Evolutionary conservation across 2,797 vertebrate genomes (phyloP).

Genomic region (Onychomys leucogaster): DNA sequence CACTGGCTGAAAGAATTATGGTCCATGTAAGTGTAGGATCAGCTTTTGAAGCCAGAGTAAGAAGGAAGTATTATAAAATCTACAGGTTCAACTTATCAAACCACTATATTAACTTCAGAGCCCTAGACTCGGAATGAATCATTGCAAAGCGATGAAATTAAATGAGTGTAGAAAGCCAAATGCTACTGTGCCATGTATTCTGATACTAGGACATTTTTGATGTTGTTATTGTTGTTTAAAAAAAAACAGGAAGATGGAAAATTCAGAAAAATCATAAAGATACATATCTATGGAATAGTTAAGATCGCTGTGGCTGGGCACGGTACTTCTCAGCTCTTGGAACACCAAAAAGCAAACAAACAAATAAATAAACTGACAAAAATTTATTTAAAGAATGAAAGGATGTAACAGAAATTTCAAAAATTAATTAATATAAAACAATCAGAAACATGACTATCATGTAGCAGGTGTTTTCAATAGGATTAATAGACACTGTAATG

Average conservation of each 20-base stretch:
- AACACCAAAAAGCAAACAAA: not conserved
- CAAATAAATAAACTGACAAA: not conserved
- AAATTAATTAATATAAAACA: not conserved
- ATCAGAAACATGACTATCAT: not conserved
- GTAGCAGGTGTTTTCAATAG: not conserved
- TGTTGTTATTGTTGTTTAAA: not conserved
- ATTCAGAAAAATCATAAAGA: not conserved
- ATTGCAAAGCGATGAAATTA: not conserved
- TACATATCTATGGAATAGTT: not conserved
- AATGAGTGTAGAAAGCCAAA: slow-evolving; percentile 21
- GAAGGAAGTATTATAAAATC: slow-evolving; percentile 8
- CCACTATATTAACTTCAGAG: not conserved
- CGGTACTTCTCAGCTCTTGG: not conserved
- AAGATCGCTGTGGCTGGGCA: not conserved
- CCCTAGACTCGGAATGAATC: not conserved
- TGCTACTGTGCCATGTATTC: not conserved
- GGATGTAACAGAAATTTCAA: not conserved
- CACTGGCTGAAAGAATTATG: slow-evolving; percentile 46
- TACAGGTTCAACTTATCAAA: not conserved
- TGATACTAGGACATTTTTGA: not conserved
- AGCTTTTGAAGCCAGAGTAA: slow-evolving; percentile 30
- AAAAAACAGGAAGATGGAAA: not conserved
- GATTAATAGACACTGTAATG: not conserved
- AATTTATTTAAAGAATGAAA: not conserved
- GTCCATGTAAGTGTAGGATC: slow-evolving; percentile 1